Evolutionary conservation across 2,113 vertebrate species (phyloP).

Genomic region (Scortum barcoo): DNA sequence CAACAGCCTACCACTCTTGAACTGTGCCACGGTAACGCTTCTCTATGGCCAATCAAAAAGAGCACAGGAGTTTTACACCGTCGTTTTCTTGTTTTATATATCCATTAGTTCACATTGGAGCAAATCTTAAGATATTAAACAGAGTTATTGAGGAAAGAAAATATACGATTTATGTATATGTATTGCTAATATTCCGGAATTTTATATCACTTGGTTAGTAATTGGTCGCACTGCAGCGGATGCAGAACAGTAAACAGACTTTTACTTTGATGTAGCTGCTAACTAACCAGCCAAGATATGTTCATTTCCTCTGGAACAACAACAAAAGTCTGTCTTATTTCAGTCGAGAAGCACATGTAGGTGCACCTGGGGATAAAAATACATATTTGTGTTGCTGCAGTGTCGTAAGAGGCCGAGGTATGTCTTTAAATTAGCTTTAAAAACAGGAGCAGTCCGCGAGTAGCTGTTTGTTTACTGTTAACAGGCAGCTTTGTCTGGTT

Average conservation of each 20-base stretch:
- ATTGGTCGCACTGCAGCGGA: slow-evolving; percentile 31
- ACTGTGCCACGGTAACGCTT: slow-evolving; percentile 58
- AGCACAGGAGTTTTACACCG: accelerated
- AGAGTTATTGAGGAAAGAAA: accelerated
- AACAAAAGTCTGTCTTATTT: background rate
- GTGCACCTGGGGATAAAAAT: background rate
- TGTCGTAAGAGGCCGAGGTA: slow-evolving; percentile 49
- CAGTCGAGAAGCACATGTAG: background rate
- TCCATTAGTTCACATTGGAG: too few species aligned
- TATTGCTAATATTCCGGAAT: background rate
- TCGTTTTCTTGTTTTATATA: accelerated
- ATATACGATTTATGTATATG: accelerated
- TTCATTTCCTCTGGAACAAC: background rate
- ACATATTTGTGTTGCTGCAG: background rate
- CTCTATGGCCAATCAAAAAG: slow-evolving; percentile 59
- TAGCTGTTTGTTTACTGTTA: background rate
- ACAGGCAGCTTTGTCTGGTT: background rate
- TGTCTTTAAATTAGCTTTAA: background rate
- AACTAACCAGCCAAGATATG: slow-evolving; percentile 29
- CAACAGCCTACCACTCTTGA: background rate
- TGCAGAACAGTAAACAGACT: background rate
- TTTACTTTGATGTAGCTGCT: slow-evolving; percentile 63
- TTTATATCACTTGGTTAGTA: background rate
- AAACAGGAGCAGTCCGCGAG: slow-evolving; percentile 22
- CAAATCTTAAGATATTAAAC: accelerated